Conservation (phyloP, 1,140 invertebrate species). For the Orius insidiosus region DNA sequence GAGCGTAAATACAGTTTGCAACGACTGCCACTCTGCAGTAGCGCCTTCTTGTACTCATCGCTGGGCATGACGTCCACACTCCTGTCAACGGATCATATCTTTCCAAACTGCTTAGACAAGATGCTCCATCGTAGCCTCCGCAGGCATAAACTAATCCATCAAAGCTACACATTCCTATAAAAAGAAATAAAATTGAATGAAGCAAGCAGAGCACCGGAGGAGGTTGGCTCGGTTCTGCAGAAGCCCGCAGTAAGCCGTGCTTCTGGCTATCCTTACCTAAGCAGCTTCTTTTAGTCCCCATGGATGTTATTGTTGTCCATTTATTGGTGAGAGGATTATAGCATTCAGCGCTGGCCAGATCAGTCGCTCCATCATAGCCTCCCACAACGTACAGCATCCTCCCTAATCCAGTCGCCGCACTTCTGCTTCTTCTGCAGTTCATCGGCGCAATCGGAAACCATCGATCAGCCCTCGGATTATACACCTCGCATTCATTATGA, state of each 20-base stretch:
- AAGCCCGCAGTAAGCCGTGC: no score
- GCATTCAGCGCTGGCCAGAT: constrained; percentile 44
- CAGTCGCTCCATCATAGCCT: constrained; percentile 49
- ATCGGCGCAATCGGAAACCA: constrained; percentile 46
- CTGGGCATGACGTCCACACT: constrained; percentile 45
- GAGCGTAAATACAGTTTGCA: constrained; percentile 44
- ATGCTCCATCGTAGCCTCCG: constrained; percentile 55
- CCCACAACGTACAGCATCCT: constrained; percentile 44
- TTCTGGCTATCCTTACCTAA: no score
- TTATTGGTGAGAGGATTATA: constrained; percentile 42
- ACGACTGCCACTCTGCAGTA: constrained; percentile 45
- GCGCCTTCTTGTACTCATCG: constrained; percentile 41
- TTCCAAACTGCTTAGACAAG: constrained; percentile 50
- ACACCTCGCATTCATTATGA: constrained; percentile 52
- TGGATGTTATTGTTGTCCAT: constrained; percentile 45
- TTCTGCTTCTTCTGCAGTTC: constrained; percentile 39
- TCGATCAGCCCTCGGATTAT: constrained; percentile 42
- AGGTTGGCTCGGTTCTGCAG: no score
- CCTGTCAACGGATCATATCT: constrained; percentile 45
- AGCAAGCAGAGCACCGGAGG: no score
- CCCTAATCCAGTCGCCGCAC: constrained; percentile 41
- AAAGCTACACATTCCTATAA: constrained; percentile 39
- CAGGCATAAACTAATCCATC: constrained; percentile 53
- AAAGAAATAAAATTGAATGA: no score
- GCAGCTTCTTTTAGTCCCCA: constrained; percentile 56